phyloP scores from a whole-genome alignment of 2,888 invertebrate genomes.

The Cosmia pyralina region DNA sequence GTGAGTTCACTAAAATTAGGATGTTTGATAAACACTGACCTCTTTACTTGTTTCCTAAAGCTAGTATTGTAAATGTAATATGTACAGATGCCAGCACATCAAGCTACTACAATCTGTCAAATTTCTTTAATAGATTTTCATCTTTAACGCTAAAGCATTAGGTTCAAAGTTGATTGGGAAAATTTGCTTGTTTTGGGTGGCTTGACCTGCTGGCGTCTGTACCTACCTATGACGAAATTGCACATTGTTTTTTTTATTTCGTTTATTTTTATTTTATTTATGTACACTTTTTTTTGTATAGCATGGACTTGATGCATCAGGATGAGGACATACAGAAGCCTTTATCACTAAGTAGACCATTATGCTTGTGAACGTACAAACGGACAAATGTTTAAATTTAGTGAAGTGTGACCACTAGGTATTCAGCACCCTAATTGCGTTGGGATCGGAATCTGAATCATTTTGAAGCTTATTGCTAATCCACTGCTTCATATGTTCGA shows the following conservation, averaged over 20 bases:
- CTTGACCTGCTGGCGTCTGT: no score
- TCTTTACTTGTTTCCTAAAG: slow-evolving; percentile 37
- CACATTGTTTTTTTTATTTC: background rate
- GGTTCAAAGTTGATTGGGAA: no score
- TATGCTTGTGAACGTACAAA: background rate
- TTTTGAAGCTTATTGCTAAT: no score
- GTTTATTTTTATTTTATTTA: background rate
- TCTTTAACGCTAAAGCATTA: no score
- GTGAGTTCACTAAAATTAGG: slow-evolving; percentile 54
- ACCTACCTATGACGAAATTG: background rate
- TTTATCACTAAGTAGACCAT: background rate
- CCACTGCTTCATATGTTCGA: no score
- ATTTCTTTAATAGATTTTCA: no score
- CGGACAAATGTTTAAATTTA: slow-evolving; percentile 19
- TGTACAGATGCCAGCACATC: no score
- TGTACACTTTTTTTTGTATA: background rate
- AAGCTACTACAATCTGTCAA: no score
- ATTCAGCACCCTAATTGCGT: background rate
- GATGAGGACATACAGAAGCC: no score
- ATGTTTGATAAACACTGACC: slow-evolving; percentile 51
- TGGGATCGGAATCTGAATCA: no score
- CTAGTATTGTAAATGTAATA: background rate
- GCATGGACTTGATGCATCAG: background rate
- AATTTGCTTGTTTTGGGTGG: no score
- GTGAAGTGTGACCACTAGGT: background rate